phyloP scores from a whole-genome alignment of 2,797 vertebrate species.

The Xenentodon cancila region DNA sequence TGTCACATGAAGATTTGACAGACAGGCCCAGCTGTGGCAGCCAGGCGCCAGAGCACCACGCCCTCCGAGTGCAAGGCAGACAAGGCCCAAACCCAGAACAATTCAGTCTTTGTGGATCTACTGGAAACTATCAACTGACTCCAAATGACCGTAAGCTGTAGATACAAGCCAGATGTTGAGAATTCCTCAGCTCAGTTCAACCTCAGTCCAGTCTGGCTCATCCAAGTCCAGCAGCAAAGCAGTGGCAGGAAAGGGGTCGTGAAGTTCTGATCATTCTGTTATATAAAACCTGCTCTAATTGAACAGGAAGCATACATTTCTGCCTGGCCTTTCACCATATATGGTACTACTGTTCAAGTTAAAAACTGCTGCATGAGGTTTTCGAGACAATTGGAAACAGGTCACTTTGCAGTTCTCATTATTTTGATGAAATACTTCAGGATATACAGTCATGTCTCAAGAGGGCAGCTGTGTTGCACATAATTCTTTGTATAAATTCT shows the following conservation, averaged over 20 bases:
- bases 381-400: conserved; percentile 62
- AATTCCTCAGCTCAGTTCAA: conserved; percentile 84
- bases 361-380: conserved; percentile 31
- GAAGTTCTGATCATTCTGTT: conserved; percentile 43
- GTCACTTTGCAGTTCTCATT: conserved; percentile 38
- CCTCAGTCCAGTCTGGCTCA: conserved; percentile 80
- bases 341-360: conserved; percentile 27
- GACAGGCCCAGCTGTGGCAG: conserved; percentile 85
- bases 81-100: conserved; percentile 83
- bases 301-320: conserved; percentile 23
- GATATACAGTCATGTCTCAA: conserved; percentile 37
- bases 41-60: conserved; percentile 82
- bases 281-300: conserved; percentile 50
- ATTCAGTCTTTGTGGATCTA: conserved; percentile 87
- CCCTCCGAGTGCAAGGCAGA: conserved; percentile 76
- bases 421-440: conserved; percentile 52
- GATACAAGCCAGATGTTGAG: conserved; percentile 90
- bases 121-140: conserved; percentile 86
- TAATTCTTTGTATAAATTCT: conserved; percentile 46
- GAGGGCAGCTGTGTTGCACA: conserved; percentile 55
- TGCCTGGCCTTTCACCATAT: conserved; percentile 24
- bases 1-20: conserved; percentile 79
- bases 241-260: conserved; percentile 62
- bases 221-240: conserved; percentile 75
- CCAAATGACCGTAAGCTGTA: conserved; percentile 87